Conservation (phyloP, 2,113 vertebrate genomes). For the rabbit (Oryctolagus cuniculus) region DNA sequence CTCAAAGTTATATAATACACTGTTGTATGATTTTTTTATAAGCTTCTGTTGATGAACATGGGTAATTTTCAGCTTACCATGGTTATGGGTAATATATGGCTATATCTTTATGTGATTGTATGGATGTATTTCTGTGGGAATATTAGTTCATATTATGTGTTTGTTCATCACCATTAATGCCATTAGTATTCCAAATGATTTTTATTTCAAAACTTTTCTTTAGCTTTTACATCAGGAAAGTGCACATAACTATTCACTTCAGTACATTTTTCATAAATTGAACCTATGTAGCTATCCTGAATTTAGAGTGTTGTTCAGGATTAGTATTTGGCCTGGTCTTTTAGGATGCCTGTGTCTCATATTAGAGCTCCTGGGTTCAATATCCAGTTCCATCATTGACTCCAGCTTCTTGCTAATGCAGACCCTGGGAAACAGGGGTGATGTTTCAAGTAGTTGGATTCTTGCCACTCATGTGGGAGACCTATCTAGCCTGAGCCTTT, state of each 20-base stretch:
- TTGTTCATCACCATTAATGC: neutral
- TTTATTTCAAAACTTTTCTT: neutral
- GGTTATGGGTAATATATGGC: neutral
- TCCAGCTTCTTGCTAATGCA: too few relatives aligned
- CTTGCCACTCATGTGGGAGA: too few relatives aligned
- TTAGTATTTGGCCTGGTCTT: too few relatives aligned
- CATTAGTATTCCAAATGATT: neutral
- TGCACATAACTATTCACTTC: neutral
- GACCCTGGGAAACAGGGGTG: too few relatives aligned
- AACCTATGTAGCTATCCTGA: neutral
- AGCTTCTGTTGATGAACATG: neutral
- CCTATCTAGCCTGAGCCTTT: too few relatives aligned
- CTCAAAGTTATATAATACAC: neutral
- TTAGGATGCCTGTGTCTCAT: too few relatives aligned
- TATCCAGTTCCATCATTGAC: too few relatives aligned
- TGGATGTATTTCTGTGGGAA: neutral
- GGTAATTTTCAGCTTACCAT: neutral
- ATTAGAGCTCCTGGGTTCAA: too few relatives aligned
- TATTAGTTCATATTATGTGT: neutral
- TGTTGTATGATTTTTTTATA: neutral
- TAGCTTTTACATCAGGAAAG: neutral
- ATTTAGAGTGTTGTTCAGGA: neutral
- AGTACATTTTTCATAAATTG: neutral
- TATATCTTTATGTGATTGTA: neutral
- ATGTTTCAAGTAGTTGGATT: too few relatives aligned